Base-by-base conservation (phyloP, 2,113 vertebrate species). In the Andinoacara biseriatus region DNA sequence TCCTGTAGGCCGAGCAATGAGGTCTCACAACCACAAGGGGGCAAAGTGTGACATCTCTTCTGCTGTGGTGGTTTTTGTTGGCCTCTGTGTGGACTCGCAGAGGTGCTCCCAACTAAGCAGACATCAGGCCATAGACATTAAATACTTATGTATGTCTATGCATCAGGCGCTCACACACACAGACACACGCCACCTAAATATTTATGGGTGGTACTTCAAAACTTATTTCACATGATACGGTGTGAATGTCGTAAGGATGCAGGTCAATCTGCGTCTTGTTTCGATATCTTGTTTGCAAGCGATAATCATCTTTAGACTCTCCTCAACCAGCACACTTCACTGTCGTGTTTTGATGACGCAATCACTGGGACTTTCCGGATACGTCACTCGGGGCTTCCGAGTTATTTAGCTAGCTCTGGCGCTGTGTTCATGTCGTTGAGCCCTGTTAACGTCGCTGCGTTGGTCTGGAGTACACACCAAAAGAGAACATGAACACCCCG, bases 311-410 rank as follows among this genome's bases (percentile, higher is more conserved):
- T 74, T 1, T 10, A 17, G 26, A 69, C 56, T 67, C 58, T 18
- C 58, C 5, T 35, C 1, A 22, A 20, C 10, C 1, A 33, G 33
- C 26, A 29, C 49, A 6, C 20, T 52, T 0, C 1, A 69, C 67
- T 79, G 93, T 92, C 87, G 94, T 88, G 83, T 88, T 84, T 89
- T 92, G 84, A 90, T 95, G 93, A 95, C 94, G 93, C 78, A 31
- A 82, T 92, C 75, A 74, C 22, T 22, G 95, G 96, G 95, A 94
- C 89, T 96, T 96, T 96, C 96, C 95, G 94, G 87, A 90, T 92
- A 93, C 92, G 94, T 91, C 90, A 93, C 81, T 89, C 74, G 86
- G 87, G 86, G 88, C 91, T 93, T 94, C 90, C 91, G 92, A 90
- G 76, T 87, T 87, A 40, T 43, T 43, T 84, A 85, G 85, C 89